Evolutionary conservation across 2,797 vertebrate genomes (phyloP), one percentile per base, ranked within the genome.

Genomic region (Oceanodroma leucorhoa): DNA sequence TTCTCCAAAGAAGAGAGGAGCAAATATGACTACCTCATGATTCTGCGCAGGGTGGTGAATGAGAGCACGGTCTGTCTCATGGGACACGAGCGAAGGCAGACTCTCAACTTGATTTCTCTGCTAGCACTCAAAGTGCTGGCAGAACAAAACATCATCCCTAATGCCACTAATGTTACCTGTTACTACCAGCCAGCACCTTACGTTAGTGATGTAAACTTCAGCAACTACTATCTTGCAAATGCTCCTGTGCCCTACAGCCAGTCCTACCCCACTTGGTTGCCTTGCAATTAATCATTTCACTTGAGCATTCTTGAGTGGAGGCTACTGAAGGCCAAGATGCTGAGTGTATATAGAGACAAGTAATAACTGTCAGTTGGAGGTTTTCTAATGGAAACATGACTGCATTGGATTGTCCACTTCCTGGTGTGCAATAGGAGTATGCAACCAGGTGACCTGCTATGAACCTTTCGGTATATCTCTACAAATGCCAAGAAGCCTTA

Each of bases 51-150:
- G 66, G 99, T 99, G 46, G 99, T 99, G 73, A 99, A 99, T 5
- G 99, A 99, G 97, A 99, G 99, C 98, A 99, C 99, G 0, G 99
- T 99, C 94, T 99, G 99, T 95, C 99, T 99, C 69, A 99, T 99
- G 99, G 99, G 99, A 58, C 99, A 99, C 0, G 99, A 99, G 89
- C 98, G 99, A 36, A 98, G 99, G 57, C 99, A 99, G 98, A 99
- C 99, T 6, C 98, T 99, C 80, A 99, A 99, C 96, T 98, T 99
- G 95, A 99, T 99, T 97, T 99, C 99, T 4, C 97, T 99, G 82
- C 98, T 99, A 77, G 99, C 99, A 2, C 97, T 99, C 97, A 96
- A 98, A 7, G 99, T 99, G 58, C 98, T 99, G 88, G 99, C 99
- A 0, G 99, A 99, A 80, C 99, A 99, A 95, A 99, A 99, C 64